phyloP scores from a whole-genome alignment of 64 coral and sea anemone genomes.

The Pocillopora damicornis region DNA sequence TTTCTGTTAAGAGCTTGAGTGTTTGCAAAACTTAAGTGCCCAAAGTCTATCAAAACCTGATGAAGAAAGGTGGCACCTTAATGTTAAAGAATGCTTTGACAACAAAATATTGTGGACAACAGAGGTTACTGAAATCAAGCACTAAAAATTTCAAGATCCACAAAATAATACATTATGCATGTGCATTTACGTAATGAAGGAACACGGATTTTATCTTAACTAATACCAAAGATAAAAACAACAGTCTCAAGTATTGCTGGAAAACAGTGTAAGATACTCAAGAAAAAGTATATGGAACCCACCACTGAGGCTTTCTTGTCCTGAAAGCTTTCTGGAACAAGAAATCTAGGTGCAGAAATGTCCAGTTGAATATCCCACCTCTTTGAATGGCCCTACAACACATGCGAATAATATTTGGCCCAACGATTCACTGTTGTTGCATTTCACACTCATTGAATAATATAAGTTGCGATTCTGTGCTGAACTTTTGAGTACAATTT shows the following conservation, averaged over 20 bases:
- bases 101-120: no score
- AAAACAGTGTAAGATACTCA: neutral
- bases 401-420: neutral
- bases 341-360: constrained; percentile 89
- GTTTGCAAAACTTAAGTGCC: constrained; percentile 89
- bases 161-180: no score
- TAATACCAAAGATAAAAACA: no score
- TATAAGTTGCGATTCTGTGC: neutral
- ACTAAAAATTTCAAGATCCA: no score
- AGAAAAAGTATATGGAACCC: neutral
- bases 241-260: no score
- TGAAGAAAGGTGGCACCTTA: neutral
- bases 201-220: no score
- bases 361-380: constrained; percentile 94
- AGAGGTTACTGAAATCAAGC: no score
- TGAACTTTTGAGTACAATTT: no score
- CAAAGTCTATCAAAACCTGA: constrained; percentile 94
- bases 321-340: constrained; percentile 92
- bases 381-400: constrained; percentile 65
- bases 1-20: constrained; percentile 73
- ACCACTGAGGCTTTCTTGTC: constrained; percentile 91
- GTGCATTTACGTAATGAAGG: no score
- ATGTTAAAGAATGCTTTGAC: neutral
- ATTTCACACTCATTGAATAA: neutral
- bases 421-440: neutral